Evolutionary conservation across 2,888 invertebrate species (phyloP).

Genomic region (Epirrita christyi): DNA sequence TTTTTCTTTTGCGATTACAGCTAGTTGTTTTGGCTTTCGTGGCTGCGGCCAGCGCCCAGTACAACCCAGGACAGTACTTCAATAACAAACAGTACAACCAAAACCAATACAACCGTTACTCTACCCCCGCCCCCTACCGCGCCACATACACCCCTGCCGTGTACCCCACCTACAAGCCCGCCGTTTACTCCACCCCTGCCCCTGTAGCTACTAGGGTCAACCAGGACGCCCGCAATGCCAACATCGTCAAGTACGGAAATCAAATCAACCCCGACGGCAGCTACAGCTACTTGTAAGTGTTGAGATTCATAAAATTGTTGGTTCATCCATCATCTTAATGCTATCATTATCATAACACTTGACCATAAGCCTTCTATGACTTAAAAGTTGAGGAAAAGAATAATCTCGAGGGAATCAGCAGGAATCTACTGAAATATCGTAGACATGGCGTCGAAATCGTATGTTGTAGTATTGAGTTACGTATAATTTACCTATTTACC

Average conservation of each 20-base stretch:
- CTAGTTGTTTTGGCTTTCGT: conserved; percentile 57
- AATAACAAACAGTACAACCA: conserved; percentile 9
- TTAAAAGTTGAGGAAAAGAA: no score
- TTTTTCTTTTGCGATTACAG: conserved; percentile 38
- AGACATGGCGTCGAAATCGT: no score
- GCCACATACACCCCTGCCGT: conserved; percentile 22
- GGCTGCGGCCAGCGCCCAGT: conserved; percentile 59
- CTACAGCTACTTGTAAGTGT: conserved; percentile 81
- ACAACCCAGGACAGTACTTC: conserved; percentile 21
- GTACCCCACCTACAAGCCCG: conserved; percentile 16
- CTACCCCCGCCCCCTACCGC: conserved; percentile 29
- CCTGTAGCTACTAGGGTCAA: conserved; percentile 30
- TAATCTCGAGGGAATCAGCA: no score
- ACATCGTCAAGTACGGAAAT: conserved; percentile 66
- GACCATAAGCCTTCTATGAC: no score
- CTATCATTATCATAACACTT: background rate
- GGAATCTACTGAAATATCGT: no score
- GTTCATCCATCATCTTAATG: background rate
- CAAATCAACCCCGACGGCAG: conserved; percentile 81
- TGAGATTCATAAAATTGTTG: background rate
- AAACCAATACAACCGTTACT: conserved; percentile 26
- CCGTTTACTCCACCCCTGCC: conserved; percentile 21
- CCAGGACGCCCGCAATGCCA: conserved; percentile 51
- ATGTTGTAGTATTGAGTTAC: no score
- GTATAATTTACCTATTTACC: no score